phyloP scores from a whole-genome alignment of 2,888 invertebrate species.

The Desoria tigrina region DNA sequence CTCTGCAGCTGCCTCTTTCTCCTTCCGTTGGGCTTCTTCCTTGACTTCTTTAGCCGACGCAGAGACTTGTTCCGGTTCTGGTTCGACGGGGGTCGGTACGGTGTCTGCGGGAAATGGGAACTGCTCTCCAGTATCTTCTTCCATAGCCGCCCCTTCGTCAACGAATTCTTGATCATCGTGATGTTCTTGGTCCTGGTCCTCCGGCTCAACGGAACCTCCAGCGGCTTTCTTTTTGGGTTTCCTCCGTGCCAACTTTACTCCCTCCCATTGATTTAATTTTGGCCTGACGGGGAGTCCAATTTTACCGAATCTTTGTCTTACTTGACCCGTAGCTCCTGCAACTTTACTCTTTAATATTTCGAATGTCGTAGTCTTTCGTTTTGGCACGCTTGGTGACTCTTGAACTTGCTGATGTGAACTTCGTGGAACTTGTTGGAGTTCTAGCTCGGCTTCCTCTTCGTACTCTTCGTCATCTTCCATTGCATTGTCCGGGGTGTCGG shows the following conservation, averaged over 20 bases:
- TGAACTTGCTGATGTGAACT: not conserved
- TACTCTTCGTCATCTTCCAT: slow-evolving; percentile 37
- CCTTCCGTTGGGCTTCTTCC: slow-evolving; percentile 12
- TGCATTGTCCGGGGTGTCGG: slow-evolving; percentile 25
- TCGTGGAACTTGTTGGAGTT: slow-evolving; percentile 10
- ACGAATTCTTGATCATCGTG: slow-evolving; percentile 41
- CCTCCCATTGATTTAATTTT: slow-evolving; percentile 59
- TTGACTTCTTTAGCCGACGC: slow-evolving; percentile 12
- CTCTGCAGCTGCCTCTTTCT: slow-evolving; percentile 26
- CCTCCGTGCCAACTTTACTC: slow-evolving; percentile 36
- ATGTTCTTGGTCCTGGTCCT: slow-evolving; percentile 19
- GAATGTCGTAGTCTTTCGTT: slow-evolving; percentile 37
- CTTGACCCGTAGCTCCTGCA: slow-evolving; percentile 42
- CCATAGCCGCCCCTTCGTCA: slow-evolving; percentile 30
- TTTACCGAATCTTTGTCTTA: slow-evolving; percentile 54
- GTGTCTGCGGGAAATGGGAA: slow-evolving; percentile 11
- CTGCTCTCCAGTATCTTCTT: slow-evolving; percentile 13
- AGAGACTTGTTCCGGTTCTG: slow-evolving; percentile 14
- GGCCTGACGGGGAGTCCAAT: slow-evolving; percentile 64
- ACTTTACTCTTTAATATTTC: slow-evolving; percentile 48
- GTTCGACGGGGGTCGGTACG: slow-evolving; percentile 18
- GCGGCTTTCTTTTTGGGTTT: slow-evolving; percentile 19
- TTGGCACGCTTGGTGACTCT: slow-evolving; percentile 9
- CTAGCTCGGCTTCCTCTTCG: slow-evolving; percentile 24
- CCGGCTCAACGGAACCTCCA: not conserved